phyloP scores from a whole-genome alignment of 1,140 invertebrate species.

The Drosophila tsacasi region DNA sequence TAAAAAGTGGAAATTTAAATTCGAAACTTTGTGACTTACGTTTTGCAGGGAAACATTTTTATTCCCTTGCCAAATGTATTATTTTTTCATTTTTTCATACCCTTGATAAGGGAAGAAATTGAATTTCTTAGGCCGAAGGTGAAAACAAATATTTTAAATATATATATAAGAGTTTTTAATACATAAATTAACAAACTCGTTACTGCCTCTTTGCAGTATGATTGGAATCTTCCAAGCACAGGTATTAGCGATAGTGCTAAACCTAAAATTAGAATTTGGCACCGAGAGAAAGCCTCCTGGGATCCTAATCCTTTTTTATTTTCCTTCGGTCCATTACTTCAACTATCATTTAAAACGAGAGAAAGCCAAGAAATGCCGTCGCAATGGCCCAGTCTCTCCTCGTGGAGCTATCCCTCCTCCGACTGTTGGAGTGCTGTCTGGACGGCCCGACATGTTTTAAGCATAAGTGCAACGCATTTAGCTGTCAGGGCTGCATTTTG shows the following conservation, averaged over 20 bases:
- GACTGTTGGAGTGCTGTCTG: constrained; percentile 77
- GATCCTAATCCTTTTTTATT: constrained; percentile 46
- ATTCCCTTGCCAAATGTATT: neutral
- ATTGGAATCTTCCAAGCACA: neutral
- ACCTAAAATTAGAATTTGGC: neutral
- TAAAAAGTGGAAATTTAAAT: constrained; percentile 14
- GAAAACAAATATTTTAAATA: no score
- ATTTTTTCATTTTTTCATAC: neutral
- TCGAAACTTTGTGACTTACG: constrained; percentile 6
- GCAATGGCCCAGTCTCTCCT: constrained; percentile 8
- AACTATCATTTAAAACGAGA: constrained; percentile 41
- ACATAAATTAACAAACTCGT: no score
- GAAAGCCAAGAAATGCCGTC: constrained; percentile 29
- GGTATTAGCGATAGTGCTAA: neutral
- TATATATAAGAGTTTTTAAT: no score
- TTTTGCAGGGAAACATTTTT: neutral
- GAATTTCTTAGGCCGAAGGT: neutral
- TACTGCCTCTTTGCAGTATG: no score
- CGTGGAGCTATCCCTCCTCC: constrained; percentile 17
- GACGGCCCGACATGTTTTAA: constrained; percentile 78
- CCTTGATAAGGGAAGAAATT: neutral
- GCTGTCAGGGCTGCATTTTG: constrained; percentile 73
- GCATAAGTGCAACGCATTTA: constrained; percentile 84
- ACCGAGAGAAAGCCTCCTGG: neutral
- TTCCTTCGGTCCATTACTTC: constrained; percentile 32